A percentile compares a stretch with the other conserved stretches of the same genome.
These are phyloP conservation scores for Typhlichthys eigenmanni DNA, from an alignment of 2,797 vertebrate genomes.

Conservation along the genomic window DNA sequence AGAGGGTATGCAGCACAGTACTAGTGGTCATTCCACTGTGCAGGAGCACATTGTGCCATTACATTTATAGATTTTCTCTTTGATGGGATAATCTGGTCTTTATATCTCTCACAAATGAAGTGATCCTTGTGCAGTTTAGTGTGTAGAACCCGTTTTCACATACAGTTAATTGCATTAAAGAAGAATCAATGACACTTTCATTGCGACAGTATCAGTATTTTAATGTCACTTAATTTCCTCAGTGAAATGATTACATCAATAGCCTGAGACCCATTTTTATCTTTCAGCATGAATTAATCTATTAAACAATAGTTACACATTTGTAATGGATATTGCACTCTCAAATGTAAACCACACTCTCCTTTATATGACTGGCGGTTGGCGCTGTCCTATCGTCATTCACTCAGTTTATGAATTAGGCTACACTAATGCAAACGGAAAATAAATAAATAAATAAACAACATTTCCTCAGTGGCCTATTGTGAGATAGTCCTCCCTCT, in stretches of 20 bases:
- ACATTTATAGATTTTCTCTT: constrained; percentile 81
- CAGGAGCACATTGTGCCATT: constrained; percentile 66
- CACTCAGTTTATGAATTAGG: constrained; percentile 68
- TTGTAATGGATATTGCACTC: constrained; percentile 66
- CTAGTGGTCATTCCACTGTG: constrained; percentile 66
- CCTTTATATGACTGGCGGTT: constrained; percentile 56
- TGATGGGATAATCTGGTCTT: constrained; percentile 80
- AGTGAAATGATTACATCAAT: constrained; percentile 72
- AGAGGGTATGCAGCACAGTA: constrained; percentile 41
- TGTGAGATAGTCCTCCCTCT: constrained; percentile 81
- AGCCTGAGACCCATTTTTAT: constrained; percentile 71
- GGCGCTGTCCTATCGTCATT: constrained; percentile 66
- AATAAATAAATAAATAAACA: constrained; percentile 47
- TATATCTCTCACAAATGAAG: constrained; percentile 76
- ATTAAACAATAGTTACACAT: constrained; percentile 73
- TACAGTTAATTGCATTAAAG: constrained; percentile 76
- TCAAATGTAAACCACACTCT: constrained; percentile 44
- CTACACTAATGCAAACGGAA: constrained; percentile 28
- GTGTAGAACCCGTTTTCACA: constrained; percentile 69
- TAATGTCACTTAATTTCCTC: constrained; percentile 76
- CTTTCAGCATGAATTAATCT: constrained; percentile 75
- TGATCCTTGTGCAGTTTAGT: constrained; percentile 65
- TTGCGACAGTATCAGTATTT: constrained; percentile 73
- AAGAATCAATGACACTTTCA: constrained; percentile 76
- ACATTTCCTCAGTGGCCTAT: constrained; percentile 59